phyloP scores from a whole-genome alignment of 2,113 vertebrate genomes.

The Xenopus borealis region DNA sequence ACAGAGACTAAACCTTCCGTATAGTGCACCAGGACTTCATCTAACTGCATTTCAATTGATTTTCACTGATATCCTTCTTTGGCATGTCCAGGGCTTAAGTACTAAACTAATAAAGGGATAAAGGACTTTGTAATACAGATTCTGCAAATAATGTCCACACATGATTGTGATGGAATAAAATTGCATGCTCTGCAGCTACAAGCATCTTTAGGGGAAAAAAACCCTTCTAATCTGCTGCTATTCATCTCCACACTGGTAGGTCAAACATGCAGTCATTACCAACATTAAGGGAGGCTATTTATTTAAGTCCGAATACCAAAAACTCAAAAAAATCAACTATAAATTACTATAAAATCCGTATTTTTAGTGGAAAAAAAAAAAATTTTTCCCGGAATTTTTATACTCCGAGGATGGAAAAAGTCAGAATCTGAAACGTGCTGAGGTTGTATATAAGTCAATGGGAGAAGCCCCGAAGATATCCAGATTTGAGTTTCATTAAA shows the following conservation, averaged over 20 bases:
- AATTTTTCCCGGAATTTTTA: too few relatives aligned
- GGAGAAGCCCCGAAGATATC: too few relatives aligned
- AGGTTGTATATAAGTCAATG: too few relatives aligned
- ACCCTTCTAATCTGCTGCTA: constrained; percentile 25
- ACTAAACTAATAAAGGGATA: constrained; percentile 79
- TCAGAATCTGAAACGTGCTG: too few relatives aligned
- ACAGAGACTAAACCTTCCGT: constrained; percentile 61
- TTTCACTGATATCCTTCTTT: constrained; percentile 78
- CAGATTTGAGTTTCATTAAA: too few relatives aligned
- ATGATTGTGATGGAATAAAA: constrained; percentile 53
- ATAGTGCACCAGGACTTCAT: constrained; percentile 68
- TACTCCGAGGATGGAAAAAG: too few relatives aligned
- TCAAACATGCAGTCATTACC: too few relatives aligned
- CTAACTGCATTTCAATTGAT: constrained; percentile 82
- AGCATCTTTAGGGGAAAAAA: constrained; percentile 26
- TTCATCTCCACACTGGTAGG: constrained; percentile 4
- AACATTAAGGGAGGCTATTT: too few relatives aligned
- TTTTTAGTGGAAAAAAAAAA: too few relatives aligned
- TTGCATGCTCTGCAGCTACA: constrained; percentile 28
- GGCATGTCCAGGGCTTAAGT: constrained; percentile 70
- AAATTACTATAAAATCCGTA: too few relatives aligned
- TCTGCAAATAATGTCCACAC: constrained; percentile 63
- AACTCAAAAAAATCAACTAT: too few relatives aligned
- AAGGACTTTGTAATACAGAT: constrained; percentile 72
- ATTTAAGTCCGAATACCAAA: too few relatives aligned